Percentiles rank a stretch among this genome's conserved stretches.
phyloP scores from a whole-genome alignment of 2,113 vertebrate species.

The Macaca mulatta region DNA sequence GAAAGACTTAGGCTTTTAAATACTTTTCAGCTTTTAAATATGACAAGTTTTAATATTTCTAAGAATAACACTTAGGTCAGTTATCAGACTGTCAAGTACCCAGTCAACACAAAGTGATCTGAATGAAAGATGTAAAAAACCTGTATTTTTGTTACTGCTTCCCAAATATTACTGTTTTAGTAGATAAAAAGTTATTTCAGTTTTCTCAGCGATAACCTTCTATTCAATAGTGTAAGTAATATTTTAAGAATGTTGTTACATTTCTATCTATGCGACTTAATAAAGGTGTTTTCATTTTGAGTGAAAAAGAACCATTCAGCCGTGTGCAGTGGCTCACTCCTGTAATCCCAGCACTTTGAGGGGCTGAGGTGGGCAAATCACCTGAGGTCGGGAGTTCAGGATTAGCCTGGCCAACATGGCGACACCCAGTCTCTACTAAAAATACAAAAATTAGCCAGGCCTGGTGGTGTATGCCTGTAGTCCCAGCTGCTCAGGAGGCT shows the following conservation, averaged over 20 bases:
- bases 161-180: neutral
- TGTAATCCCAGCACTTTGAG: no score
- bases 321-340: no score
- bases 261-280: neutral
- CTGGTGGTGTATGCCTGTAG: no score
- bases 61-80: neutral
- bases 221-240: neutral
- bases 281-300: constrained; percentile 3
- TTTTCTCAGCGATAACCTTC: neutral
- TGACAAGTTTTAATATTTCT: neutral
- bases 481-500: no score
- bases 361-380: no score
- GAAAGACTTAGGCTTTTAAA: neutral
- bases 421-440: no score
- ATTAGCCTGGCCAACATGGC: no score
- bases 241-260: neutral
- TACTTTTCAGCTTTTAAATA: neutral
- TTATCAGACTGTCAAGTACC: neutral
- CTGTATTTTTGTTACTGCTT: neutral
- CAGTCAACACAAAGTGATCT: neutral
- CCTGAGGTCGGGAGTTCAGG: no score
- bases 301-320: neutral
- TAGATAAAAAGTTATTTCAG: neutral
- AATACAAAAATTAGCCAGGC: no score
- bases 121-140: neutral